Conservation (phyloP, 1,140 invertebrate genomes). For the Bombus fervidus region DNA sequence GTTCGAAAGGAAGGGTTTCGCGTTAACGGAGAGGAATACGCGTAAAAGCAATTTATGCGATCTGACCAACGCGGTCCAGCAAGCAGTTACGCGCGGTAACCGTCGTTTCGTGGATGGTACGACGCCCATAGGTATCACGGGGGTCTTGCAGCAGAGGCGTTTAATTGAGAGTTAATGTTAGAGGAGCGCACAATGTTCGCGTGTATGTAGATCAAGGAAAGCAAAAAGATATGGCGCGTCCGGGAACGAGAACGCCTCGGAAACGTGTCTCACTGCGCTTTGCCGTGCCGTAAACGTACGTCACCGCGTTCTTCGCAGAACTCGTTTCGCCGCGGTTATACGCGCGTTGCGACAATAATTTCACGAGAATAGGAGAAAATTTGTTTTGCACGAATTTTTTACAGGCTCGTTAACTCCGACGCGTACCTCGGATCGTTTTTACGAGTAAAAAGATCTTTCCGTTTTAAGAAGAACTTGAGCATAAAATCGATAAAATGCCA, state of each 20-base stretch:
- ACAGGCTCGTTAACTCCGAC: too few species aligned
- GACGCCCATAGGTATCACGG: neutral
- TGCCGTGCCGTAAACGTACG: neutral
- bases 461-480: too few species aligned
- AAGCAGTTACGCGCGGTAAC: slow-evolving; percentile 11
- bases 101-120: slow-evolving; percentile 1
- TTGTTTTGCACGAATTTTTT: too few species aligned
- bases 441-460: too few species aligned
- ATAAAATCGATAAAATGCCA: too few species aligned
- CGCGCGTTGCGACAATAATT: neutral
- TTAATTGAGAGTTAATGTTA: slow-evolving; percentile 19
- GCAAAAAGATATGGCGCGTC: neutral
- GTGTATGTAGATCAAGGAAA: neutral
- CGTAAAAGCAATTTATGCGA: slow-evolving; percentile 2
- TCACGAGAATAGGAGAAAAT: too few species aligned
- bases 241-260: neutral
- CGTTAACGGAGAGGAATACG: too few species aligned
- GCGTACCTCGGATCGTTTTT: too few species aligned
- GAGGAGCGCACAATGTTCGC: neutral
- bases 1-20: neutral
- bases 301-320: neutral
- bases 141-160: neutral
- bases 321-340: neutral
- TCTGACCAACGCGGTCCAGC: neutral
- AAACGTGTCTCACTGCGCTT: neutral